These are phyloP conservation scores for Xylocopa sonorina DNA, from an alignment of 1,140 invertebrate genomes.

Conservation along the genomic window DNA sequence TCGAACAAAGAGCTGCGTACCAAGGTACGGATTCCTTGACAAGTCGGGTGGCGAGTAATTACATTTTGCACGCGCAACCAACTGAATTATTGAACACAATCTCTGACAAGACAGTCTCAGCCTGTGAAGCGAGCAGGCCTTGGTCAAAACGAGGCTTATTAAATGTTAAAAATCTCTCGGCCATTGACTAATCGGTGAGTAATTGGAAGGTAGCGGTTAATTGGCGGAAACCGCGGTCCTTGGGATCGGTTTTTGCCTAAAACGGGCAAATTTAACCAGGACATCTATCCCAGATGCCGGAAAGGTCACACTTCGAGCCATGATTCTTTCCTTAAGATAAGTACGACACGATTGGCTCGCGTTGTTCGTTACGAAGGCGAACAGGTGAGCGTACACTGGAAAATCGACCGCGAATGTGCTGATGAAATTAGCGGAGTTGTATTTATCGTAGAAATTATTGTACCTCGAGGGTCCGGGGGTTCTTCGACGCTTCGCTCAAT, in stretches of 20 bases:
- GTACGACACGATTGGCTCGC: neutral
- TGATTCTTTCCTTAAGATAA: conserved; percentile 12
- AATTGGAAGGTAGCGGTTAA: conserved; percentile 36
- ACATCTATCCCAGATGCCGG: conserved; percentile 1
- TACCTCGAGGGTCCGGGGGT: neutral
- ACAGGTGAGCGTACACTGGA: conserved; percentile 1
- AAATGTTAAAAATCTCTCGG: conserved; percentile 14
- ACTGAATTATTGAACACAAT: conserved; percentile 1
- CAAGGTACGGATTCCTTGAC: neutral
- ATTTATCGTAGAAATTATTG: conserved; percentile 57
- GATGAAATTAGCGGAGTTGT: conserved; percentile 53
- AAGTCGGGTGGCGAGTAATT: neutral
- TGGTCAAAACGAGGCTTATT: conserved; percentile 20
- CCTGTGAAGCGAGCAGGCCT: neutral
- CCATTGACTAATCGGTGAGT: conserved; percentile 17
- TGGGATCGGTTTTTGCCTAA: conserved; percentile 22
- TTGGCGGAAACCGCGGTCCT: neutral
- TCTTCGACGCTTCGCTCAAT: conserved; percentile 1
- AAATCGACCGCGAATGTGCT: conserved; percentile 34
- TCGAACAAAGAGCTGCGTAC: too few species aligned
- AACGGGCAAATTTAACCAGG: conserved; percentile 13
- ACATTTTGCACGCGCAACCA: neutral
- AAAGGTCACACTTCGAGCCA: neutral
- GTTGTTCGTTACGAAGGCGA: conserved; percentile 20
- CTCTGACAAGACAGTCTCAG: neutral